These are phyloP conservation scores for Arenaria interpres DNA, from an alignment of 2,113 vertebrate species.

Conservation along the genomic window DNA sequence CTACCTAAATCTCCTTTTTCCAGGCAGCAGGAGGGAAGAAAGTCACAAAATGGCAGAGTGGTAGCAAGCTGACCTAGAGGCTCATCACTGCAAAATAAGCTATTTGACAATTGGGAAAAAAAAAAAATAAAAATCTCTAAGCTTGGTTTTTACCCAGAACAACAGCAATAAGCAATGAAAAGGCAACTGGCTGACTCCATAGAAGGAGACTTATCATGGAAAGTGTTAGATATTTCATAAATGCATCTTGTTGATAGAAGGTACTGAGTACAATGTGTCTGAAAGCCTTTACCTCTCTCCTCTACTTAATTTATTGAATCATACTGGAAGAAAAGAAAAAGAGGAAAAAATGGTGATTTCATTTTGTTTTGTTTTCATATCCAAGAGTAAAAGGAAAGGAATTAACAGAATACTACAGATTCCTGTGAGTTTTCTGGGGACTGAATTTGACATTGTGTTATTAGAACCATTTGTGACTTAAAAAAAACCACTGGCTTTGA, in stretches of 20 bases:
- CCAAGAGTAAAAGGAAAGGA: neutral
- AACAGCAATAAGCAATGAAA: neutral
- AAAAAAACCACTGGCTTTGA: neutral
- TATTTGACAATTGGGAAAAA: neutral
- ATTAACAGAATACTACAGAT: neutral
- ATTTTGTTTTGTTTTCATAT: neutral
- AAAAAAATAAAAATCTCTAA: neutral
- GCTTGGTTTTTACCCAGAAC: neutral
- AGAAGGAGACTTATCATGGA: neutral
- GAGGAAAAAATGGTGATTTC: rapidly evolving
- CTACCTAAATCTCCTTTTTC: neutral
- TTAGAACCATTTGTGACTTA: neutral
- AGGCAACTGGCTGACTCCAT: neutral
- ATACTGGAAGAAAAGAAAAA: neutral
- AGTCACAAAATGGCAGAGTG: neutral
- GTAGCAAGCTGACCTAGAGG: neutral
- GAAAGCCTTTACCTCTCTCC: neutral
- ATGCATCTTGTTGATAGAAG: neutral
- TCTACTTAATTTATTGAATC: neutral
- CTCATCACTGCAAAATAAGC: neutral
- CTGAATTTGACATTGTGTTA: neutral
- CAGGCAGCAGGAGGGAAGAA: neutral
- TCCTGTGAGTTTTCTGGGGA: neutral
- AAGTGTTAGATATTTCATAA: neutral
- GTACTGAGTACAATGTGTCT: neutral